A percentile compares a stretch with the other conserved stretches of the same genome.
Conservation (phyloP, 1,140 invertebrate genomes). For the Sarcophaga bullata region DNA sequence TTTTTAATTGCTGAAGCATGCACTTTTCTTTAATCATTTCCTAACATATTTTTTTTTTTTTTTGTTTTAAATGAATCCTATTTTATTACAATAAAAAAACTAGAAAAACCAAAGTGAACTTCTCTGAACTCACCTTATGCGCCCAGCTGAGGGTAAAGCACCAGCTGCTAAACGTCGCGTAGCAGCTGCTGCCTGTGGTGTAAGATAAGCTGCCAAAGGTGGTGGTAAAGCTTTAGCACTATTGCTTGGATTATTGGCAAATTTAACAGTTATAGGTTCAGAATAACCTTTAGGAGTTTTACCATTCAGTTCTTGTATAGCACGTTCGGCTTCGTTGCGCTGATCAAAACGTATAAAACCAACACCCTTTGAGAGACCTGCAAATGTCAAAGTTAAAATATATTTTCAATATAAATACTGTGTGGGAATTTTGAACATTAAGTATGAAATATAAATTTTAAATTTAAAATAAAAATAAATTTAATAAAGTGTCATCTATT, state of each 20-base stretch:
- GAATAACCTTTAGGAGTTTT: slow-evolving; percentile 70
- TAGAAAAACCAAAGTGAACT: not conserved
- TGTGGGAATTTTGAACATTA: no score
- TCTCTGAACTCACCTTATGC: slow-evolving; percentile 56
- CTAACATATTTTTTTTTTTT: no score
- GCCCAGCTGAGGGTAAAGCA: slow-evolving; percentile 60
- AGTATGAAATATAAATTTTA: no score
- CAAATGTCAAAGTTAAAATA: slow-evolving; percentile 1
- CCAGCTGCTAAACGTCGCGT: slow-evolving; percentile 61
- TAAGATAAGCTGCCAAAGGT: slow-evolving; percentile 68
- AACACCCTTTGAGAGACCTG: slow-evolving; percentile 71
- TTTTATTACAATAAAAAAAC: not conserved
- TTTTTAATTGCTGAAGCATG: slow-evolving; percentile 38
- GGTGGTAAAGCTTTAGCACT: slow-evolving; percentile 70
- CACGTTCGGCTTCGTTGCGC: slow-evolving; percentile 71
- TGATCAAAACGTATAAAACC: slow-evolving; percentile 73
- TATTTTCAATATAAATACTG: not conserved
- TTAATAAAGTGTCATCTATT: no score
- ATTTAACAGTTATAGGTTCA: slow-evolving; percentile 72
- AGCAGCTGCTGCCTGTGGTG: slow-evolving; percentile 64
- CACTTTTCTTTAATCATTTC: not conserved
- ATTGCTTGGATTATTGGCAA: slow-evolving; percentile 73
- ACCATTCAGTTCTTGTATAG: slow-evolving; percentile 72
- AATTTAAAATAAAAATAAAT: no score
- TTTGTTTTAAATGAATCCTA: not conserved